Percentiles rank a stretch among this genome's conserved stretches.
Evolutionary conservation across 1,140 invertebrate genomes (phyloP).

Genomic region (Mercenaria mercenaria): DNA sequence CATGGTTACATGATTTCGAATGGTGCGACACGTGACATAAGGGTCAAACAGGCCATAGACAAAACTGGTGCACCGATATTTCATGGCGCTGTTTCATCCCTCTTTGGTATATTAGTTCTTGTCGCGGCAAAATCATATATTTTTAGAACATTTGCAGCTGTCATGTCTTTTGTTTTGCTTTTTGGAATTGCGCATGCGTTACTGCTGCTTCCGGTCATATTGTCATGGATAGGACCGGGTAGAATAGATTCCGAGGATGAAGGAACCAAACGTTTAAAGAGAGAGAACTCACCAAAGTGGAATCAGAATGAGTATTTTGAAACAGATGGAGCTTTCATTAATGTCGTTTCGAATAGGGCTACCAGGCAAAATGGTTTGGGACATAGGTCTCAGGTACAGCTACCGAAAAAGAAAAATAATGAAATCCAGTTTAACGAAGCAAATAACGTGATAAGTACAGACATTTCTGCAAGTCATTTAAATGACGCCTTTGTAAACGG

Average conservation of each 20-base stretch:
- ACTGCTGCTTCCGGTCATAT: constrained; percentile 95
- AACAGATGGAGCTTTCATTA: too few relatives aligned
- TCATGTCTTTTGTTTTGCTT: constrained; percentile 98
- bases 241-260: background rate
- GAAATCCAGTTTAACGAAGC: too few relatives aligned
- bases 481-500: too few relatives aligned
- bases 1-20: constrained; percentile 97
- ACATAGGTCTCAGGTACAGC: too few relatives aligned
- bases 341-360: too few relatives aligned
- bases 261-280: background rate
- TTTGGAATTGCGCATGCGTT: constrained; percentile 97
- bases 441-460: too few relatives aligned
- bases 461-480: too few relatives aligned
- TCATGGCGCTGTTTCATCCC: constrained; percentile 97
- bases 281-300: too few relatives aligned
- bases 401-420: too few relatives aligned
- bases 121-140: constrained; percentile 97
- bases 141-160: constrained; percentile 99
- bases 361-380: too few relatives aligned
- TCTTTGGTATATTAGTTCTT: constrained; percentile 95
- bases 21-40: constrained; percentile 86
- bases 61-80: constrained; percentile 97
- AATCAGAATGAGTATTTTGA: too few relatives aligned
- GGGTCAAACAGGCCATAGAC: constrained; percentile 95
- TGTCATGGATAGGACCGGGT: constrained; percentile 88